Evolutionary conservation across 2,797 vertebrate species (phyloP), one percentile per base, ranked within the genome.

Genomic region (Adrianichthys oophorus): DNA sequence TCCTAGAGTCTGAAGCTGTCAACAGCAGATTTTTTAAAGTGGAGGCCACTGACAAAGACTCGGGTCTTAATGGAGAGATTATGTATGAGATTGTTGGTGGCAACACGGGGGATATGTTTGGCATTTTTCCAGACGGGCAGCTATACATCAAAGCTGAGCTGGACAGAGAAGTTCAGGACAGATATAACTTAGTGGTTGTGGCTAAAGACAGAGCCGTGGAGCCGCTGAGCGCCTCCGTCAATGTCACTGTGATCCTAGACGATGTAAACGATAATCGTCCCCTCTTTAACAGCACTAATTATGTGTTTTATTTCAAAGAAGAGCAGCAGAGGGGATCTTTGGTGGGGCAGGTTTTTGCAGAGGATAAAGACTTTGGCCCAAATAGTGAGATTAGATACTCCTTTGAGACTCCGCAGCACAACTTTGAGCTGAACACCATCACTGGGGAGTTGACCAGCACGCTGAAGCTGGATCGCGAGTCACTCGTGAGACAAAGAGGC

Each of bases 191-290:
- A 16, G 70, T 94, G 82, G 90, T 99, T 2, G 84, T 93, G 75
- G 98, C 97, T 46, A 93, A 88, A 74, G 98, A 99, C 68, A 88
- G 93, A 78, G 98, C 97, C 0, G 96, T 98, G 17, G 96, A 98
- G 41, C 93, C 97, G 0, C 91, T 98, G 3, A 97, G 90, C 37
- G 93, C 96, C 53, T 92, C 91, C 3, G 95, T 98, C 54, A 99
- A 98, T 0, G 94, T 99, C 76, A 98, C 92, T 0, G 91, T 99
- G 5, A 92, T 97, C 71, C 83, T 99, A 14, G 95, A 98, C 41
- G 98, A 98, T 32, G 95, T 98, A 2, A 99, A 99, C 29, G 98
- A 99, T 56, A 99, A 99, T 58, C 94, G 96, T 0, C 98, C 97
- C 1, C 90, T 99, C 48, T 99, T 99, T 76, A 97, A 98, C 86